Evolutionary conservation across 2,888 invertebrate species (phyloP), one percentile per base, ranked within the genome.

Genomic region (Endotricha flammealis): DNA sequence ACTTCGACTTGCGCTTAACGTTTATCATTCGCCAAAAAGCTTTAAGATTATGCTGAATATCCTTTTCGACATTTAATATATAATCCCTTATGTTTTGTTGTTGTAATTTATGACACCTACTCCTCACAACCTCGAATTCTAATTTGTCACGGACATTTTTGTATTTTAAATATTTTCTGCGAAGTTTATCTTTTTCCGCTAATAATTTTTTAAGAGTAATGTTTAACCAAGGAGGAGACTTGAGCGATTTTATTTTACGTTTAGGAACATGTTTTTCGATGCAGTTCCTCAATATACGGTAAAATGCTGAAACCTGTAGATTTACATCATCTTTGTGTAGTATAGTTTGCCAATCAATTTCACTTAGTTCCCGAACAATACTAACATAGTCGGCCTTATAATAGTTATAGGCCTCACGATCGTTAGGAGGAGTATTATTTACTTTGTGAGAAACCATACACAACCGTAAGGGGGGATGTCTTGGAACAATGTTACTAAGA

Each of bases 111-210:
- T n/a, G n/a, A n/a, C n/a, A n/a, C n/a, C n/a, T n/a, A n/a, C 23
- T n/a, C 8, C n/a, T 23, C 9, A 9, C 4, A 17, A 17, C 4
- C 7, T 17, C 17, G 17, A 5, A 17, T 17, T 17, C 17, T 17
- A 17, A 17, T 17, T 17, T 17, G 7, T 17, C 17, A 17, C 17
- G 17, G 17, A 7, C 4, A 7, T 17, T 17, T 17, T 17, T 17
- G 17, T 17, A 17, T 17, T 17, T 17, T 17, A 28, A 13, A 8
- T 28, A 28, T 13, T 28, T 28, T 28, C 14, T 28, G 4, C 28
- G 13, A 7, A 28, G 28, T 9, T 28, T 28, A 10, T 25, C 25
- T 12, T 25, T 25, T 25, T 25, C 25, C 11, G 10, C 3, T 25
- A 25, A 25, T 10, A 25, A 4, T 25, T 25, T 25, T 25, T 10